Evolutionary conservation across 1,140 invertebrate species (phyloP).

Genomic region (Drosophila pseudoananassae): DNA sequence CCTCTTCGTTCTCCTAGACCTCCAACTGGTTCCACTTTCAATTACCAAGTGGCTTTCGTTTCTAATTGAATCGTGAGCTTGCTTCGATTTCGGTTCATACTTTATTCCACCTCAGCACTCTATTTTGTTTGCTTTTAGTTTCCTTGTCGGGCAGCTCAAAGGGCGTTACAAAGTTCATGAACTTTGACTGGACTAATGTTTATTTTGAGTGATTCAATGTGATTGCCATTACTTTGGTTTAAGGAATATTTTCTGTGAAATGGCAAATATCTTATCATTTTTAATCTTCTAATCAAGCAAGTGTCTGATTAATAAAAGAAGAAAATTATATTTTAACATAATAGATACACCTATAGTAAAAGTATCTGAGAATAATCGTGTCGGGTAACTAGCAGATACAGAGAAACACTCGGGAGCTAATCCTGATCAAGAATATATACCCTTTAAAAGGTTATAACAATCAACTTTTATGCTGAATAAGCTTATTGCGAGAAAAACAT

Average conservation of each 20-base stretch:
- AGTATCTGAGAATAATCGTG: too few species aligned
- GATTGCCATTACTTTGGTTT: neutral
- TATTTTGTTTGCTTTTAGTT: constrained; percentile 41
- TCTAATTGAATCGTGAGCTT: constrained; percentile 68
- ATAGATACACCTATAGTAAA: too few species aligned
- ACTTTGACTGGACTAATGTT: constrained; percentile 32
- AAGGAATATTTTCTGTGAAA: neutral
- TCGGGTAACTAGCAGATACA: too few species aligned
- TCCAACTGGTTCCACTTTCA: constrained; percentile 36
- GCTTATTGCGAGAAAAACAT: constrained; percentile 1
- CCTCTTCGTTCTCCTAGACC: too few species aligned
- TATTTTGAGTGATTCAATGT: constrained; percentile 10
- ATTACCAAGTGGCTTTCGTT: constrained; percentile 72
- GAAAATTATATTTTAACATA: too few species aligned
- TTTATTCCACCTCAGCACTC: constrained; percentile 40
- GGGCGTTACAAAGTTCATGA: constrained; percentile 36
- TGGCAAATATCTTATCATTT: neutral
- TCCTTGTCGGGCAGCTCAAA: constrained; percentile 5
- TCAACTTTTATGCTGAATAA: constrained; percentile 2
- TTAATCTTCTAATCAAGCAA: too few species aligned
- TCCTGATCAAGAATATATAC: too few species aligned
- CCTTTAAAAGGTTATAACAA: constrained; percentile 9
- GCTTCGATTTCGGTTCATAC: constrained; percentile 16
- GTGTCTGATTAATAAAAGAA: too few species aligned
- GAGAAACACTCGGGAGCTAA: too few species aligned